These are phyloP conservation scores for Coryphaenoides rupestris DNA, from an alignment of 2,113 vertebrate species.

Conservation along the genomic window DNA sequence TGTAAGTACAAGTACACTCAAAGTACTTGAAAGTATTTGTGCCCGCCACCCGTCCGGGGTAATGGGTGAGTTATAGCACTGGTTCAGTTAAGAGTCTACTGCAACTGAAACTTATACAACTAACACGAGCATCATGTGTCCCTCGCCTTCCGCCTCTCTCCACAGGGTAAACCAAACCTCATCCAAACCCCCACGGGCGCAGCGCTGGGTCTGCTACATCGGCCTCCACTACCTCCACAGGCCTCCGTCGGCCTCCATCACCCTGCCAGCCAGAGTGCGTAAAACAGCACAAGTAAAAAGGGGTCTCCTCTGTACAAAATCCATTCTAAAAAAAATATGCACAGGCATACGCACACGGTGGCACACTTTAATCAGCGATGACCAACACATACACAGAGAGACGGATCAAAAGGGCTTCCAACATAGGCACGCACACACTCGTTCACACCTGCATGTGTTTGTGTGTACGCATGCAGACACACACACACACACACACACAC, in stretches of 20 bases:
- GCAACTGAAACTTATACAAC: too few relatives aligned
- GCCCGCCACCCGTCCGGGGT: too few relatives aligned
- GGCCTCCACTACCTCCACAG: too few relatives aligned
- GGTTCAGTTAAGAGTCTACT: too few relatives aligned
- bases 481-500: constrained; percentile 10
- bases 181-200: background rate
- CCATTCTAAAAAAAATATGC: constrained; percentile 60
- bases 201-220: constrained; percentile 13
- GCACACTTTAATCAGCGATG: constrained; percentile 45
- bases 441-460: constrained; percentile 27
- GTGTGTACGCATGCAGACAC: constrained; percentile 11
- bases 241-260: constrained; percentile 43
- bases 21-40: too few relatives aligned
- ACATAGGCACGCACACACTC: constrained; percentile 17
- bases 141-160: background rate
- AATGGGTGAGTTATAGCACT: too few relatives aligned
- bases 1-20: too few relatives aligned
- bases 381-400: constrained; percentile 1
- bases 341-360: constrained; percentile 54
- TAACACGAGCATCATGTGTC: background rate
- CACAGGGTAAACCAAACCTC: background rate
- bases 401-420: constrained; percentile 27
- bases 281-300: constrained; percentile 54
- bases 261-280: constrained; percentile 33
- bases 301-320: constrained; percentile 69